phyloP scores from a whole-genome alignment of 1,140 invertebrate genomes.

The Lucilia sericata region DNA sequence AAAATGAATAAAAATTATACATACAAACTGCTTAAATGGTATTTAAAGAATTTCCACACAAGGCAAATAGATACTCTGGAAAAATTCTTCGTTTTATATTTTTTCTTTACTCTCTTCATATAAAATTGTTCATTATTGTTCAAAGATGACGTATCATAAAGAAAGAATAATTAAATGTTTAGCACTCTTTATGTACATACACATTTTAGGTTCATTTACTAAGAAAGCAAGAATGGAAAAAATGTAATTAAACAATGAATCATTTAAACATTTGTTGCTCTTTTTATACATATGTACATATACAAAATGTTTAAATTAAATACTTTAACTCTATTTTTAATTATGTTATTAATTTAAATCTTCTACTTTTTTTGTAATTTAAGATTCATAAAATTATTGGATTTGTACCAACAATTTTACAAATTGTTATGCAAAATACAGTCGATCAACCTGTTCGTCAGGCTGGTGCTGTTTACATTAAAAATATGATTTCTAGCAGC shows the following conservation, averaged over 20 bases:
- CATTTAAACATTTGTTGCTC: neutral
- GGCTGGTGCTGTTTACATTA: constrained; percentile 96
- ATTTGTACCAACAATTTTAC: constrained; percentile 91
- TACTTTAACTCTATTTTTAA: neutral
- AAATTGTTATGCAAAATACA: constrained; percentile 91
- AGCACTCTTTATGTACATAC: too few species aligned
- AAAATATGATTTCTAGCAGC: constrained; percentile 90
- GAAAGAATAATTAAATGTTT: too few species aligned
- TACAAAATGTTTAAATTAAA: neutral
- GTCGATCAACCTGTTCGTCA: constrained; percentile 93
- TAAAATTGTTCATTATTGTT: too few species aligned
- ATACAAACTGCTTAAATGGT: too few species aligned
- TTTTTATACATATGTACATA: neutral
- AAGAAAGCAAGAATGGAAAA: too few species aligned
- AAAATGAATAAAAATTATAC: too few species aligned
- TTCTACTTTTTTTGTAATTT: constrained; percentile 53
- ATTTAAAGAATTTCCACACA: too few species aligned
- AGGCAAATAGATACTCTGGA: too few species aligned
- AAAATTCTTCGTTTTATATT: too few species aligned
- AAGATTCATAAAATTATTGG: constrained; percentile 96
- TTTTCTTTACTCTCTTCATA: too few species aligned
- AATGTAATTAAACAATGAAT: neutral
- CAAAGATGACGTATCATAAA: too few species aligned
- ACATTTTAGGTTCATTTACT: too few species aligned
- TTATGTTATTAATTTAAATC: neutral